phyloP scores from a whole-genome alignment of 2,888 invertebrate species.

The Vesta saturnalis region DNA sequence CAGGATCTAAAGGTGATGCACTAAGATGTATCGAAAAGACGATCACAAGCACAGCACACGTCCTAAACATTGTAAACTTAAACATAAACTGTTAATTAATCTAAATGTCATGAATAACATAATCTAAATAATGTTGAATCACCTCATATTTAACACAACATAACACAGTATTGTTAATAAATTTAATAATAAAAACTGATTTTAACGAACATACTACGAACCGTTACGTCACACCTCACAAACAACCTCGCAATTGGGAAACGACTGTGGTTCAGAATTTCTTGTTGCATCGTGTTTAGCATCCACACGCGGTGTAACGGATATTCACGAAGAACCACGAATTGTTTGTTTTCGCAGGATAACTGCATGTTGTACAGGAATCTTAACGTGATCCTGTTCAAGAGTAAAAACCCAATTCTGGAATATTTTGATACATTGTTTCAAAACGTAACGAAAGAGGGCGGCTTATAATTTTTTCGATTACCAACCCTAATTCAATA shows the following conservation, averaged over 20 bases:
- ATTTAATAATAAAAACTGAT: slow-evolving; percentile 1
- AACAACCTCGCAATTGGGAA: slow-evolving; percentile 26
- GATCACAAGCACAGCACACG: slow-evolving; percentile 52
- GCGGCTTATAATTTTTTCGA: no score
- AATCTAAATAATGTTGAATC: slow-evolving; percentile 37
- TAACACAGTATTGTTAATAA: not conserved
- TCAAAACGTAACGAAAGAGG: no score
- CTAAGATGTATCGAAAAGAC: slow-evolving; percentile 48
- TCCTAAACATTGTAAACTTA: slow-evolving; percentile 51
- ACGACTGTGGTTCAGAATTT: slow-evolving; percentile 45
- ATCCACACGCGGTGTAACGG: slow-evolving; percentile 48
- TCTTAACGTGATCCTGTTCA: no score
- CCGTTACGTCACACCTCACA: slow-evolving; percentile 18
- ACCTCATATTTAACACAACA: slow-evolving; percentile 28
- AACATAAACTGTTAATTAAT: slow-evolving; percentile 47
- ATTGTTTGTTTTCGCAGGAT: not conserved
- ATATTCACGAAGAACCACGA: slow-evolving; percentile 35
- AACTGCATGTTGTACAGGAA: not conserved
- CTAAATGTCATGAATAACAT: slow-evolving; percentile 47
- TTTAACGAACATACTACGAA: slow-evolving; percentile 37
- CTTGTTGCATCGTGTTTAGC: slow-evolving; percentile 47
- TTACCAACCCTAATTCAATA: no score
- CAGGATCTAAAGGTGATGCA: slow-evolving; percentile 54
- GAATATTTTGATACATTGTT: no score
- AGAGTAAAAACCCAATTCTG: no score